phyloP scores from a whole-genome alignment of 2,113 vertebrate genomes.

The Beaufortia kweichowensis region DNA sequence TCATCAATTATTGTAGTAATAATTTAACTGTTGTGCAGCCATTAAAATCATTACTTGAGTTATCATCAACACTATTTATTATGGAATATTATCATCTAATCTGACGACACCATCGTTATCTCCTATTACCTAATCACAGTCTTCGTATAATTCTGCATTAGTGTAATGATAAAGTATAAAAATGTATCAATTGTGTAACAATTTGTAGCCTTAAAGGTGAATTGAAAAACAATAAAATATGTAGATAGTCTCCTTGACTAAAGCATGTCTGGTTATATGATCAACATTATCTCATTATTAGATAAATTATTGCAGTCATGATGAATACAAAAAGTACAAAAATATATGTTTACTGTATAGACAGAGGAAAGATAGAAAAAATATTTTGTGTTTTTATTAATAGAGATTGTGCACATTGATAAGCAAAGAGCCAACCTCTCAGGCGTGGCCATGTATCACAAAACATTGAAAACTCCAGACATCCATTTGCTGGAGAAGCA shows the following conservation, averaged over 20 bases:
- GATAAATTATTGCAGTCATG: too few relatives aligned
- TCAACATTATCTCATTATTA: too few relatives aligned
- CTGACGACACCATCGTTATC: background rate
- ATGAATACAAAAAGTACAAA: too few relatives aligned
- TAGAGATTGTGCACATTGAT: slow-evolving; percentile 40
- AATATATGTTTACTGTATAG: too few relatives aligned
- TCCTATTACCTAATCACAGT: background rate
- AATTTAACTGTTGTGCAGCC: background rate
- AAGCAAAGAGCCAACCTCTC: slow-evolving; percentile 29
- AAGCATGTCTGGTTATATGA: too few relatives aligned
- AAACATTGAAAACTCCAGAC: slow-evolving; percentile 30
- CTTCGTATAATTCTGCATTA: background rate
- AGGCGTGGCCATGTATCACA: slow-evolving; percentile 16
- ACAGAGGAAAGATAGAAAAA: too few relatives aligned
- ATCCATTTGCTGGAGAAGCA: slow-evolving; percentile 50
- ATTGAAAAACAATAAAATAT: too few relatives aligned
- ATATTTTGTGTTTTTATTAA: slow-evolving; percentile 35
- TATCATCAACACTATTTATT: background rate
- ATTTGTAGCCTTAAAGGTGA: slow-evolving; percentile 55
- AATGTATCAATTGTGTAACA: slow-evolving; percentile 22
- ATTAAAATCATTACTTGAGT: background rate
- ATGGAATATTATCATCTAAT: too few relatives aligned
- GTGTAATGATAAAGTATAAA: background rate
- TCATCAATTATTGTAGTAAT: background rate
- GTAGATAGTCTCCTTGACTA: too few relatives aligned